Conservation (phyloP, 1,140 invertebrate species). For the Leptopilina boulardi region DNA sequence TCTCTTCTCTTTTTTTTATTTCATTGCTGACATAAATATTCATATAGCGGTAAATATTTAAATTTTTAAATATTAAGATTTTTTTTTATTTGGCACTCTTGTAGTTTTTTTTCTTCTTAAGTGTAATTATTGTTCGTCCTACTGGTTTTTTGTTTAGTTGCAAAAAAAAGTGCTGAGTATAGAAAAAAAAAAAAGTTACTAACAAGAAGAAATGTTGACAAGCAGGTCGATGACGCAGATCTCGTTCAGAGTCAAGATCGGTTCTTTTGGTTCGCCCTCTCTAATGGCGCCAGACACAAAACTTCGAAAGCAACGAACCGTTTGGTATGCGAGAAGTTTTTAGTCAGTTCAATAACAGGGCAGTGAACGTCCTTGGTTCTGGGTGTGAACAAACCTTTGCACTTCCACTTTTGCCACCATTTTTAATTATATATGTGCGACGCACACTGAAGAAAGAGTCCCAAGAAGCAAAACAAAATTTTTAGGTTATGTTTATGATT, state of each 20-base stretch:
- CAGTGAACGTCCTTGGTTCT: constrained; percentile 63
- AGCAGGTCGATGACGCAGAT: constrained; percentile 27
- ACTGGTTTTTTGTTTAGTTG: constrained; percentile 5
- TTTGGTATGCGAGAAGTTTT: constrained; percentile 43
- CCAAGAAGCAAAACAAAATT: too few species aligned
- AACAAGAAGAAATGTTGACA: constrained; percentile 17
- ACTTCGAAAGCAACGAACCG: constrained; percentile 32
- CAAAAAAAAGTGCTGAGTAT: constrained; percentile 27
- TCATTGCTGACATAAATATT: too few species aligned
- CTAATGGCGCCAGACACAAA: constrained; percentile 53
- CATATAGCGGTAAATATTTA: too few species aligned
- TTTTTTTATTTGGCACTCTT: neutral
- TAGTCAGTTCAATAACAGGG: constrained; percentile 37
- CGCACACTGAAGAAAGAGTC: too few species aligned
- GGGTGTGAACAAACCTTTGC: neutral
- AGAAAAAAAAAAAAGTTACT: constrained; percentile 24
- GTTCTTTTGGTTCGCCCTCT: constrained; percentile 47
- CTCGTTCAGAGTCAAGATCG: constrained; percentile 30
- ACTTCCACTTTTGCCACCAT: neutral
- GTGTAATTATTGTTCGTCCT: neutral
- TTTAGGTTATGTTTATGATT: too few species aligned
- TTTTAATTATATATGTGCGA: neutral
- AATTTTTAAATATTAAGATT: too few species aligned
- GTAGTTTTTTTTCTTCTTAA: neutral
- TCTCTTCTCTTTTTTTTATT: too few species aligned